Percentiles rank a stretch among this genome's conserved stretches.
phyloP scores from a whole-genome alignment of 2,113 vertebrate species.

The Archilochus colubris region DNA sequence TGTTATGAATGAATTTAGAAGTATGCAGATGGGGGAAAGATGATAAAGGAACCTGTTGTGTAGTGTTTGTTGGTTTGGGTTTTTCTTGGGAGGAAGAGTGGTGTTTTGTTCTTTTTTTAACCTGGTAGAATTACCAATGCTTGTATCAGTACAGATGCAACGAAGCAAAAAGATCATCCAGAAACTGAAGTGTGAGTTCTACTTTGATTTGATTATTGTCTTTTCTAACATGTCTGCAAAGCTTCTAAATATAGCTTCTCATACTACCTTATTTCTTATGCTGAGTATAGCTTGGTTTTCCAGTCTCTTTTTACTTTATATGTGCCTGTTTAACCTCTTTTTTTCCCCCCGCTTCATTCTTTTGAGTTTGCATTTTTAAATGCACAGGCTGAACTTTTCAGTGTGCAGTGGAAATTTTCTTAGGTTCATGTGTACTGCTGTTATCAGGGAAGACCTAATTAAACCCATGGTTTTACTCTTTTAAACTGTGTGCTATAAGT shows the following conservation, averaged over 20 bases:
- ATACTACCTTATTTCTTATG: background rate
- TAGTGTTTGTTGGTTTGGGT: background rate
- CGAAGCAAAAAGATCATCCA: background rate
- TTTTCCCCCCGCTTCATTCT: background rate
- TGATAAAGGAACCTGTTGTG: background rate
- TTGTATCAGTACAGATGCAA: background rate
- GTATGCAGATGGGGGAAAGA: rapidly evolving
- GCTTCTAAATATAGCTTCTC: background rate
- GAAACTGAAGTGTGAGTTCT: background rate
- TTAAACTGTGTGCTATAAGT: background rate
- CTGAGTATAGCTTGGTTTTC: background rate
- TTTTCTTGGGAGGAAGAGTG: no score
- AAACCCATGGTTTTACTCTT: background rate
- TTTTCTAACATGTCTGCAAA: background rate
- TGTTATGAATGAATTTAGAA: background rate
- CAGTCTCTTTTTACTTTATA: background rate
- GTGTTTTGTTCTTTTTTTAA: no score
- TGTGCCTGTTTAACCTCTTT: background rate
- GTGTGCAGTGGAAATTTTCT: background rate
- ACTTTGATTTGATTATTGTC: background rate
- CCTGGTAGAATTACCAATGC: background rate
- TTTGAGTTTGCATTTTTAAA: background rate
- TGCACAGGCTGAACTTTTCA: background rate
- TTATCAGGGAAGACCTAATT: background rate
- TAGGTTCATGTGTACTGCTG: background rate